Evolutionary conservation across 2,113 vertebrate genomes (phyloP).

Genomic region (Sturnus vulgaris): DNA sequence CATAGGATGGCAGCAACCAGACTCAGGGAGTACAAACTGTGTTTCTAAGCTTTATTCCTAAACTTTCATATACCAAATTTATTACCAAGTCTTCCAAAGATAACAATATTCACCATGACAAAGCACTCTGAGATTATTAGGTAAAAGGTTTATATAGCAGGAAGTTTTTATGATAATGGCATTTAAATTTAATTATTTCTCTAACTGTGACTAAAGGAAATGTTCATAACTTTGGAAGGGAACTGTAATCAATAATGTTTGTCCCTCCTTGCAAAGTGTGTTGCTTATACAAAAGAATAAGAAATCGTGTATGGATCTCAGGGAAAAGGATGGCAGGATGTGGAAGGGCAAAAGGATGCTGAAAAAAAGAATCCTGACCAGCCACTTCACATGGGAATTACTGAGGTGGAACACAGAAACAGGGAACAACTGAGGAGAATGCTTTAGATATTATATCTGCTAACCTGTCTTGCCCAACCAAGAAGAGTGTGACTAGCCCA

Average conservation of each 20-base stretch:
- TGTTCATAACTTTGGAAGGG: not conserved
- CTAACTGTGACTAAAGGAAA: not conserved
- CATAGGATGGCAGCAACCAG: not conserved
- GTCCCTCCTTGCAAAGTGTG: not conserved
- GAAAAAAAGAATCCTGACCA: not conserved
- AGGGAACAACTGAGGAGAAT: not conserved
- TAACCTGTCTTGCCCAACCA: fast-evolving
- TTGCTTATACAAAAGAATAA: not conserved
- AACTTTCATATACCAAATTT: not conserved
- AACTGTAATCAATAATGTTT: not conserved
- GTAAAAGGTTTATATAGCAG: not conserved
- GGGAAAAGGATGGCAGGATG: not conserved
- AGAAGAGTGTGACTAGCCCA: not conserved
- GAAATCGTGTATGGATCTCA: not conserved
- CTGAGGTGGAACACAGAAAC: not conserved
- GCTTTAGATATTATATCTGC: not conserved
- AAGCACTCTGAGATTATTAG: not conserved
- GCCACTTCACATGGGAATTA: not conserved
- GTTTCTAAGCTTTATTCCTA: not conserved
- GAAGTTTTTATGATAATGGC: not conserved
- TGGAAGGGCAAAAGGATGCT: not conserved
- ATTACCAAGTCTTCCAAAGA: not conserved
- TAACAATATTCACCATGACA: not conserved
- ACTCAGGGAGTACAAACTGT: not conserved
- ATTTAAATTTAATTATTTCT: not conserved